Evolutionary conservation across 2,113 vertebrate genomes (phyloP).

Genomic region (cat (Felis catus)): F.catus_Fca126_mat1.0 CM031415.1:164398501-164399000

Average conservation of each 20-base stretch:
- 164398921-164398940: conserved; percentile 28
- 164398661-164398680: conserved; percentile 50
- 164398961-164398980: conserved; percentile 20
- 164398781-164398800: conserved; percentile 27
- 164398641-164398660: conserved; percentile 34
- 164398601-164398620: conserved; percentile 88
- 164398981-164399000: neutral
- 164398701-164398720: conserved; percentile 8
- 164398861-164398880: neutral
- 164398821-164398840: conserved; percentile 13
- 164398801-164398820: conserved; percentile 54
- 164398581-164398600: conserved; percentile 96
- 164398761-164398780: neutral
- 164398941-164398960: neutral
- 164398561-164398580: conserved; percentile 97
- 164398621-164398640: conserved; percentile 59
- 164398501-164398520: conserved; percentile 98
- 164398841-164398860: conserved; percentile 47
- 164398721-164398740: conserved; percentile 42
- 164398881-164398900: conserved; percentile 30
- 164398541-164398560: conserved; percentile 96
- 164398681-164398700: conserved; percentile 9
- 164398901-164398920: neutral
- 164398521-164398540: conserved; percentile 96
- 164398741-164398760: neutral